phyloP scores from a whole-genome alignment of 1,140 invertebrate genomes.

The Adelges cooleyi region DNA sequence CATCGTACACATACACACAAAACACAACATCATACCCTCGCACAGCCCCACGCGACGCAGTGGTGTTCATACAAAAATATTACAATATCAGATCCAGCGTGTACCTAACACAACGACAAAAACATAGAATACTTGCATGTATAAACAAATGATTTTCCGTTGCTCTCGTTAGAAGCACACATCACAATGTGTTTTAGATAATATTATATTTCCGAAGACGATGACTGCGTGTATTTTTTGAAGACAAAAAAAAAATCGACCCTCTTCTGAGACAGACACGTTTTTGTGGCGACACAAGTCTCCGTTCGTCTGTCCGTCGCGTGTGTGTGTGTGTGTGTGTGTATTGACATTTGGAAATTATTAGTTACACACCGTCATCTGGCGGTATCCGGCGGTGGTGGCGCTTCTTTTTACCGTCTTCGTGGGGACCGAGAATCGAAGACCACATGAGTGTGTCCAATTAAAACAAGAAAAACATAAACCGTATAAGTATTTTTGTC shows the following conservation, averaged over 20 bases:
- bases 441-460: conserved; percentile 28
- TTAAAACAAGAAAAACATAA: conserved; percentile 22
- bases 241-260: conserved; percentile 11
- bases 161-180: not conserved
- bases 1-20: no score
- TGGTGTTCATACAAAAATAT: no score
- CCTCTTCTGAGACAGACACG: conserved; percentile 7
- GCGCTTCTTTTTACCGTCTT: not conserved
- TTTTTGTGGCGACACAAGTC: conserved; percentile 4
- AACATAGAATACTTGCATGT: conserved; percentile 13
- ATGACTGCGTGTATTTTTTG: conserved; percentile 12
- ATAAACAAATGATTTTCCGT: not conserved
- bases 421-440: conserved; percentile 28
- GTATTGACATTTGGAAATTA: conserved; percentile 29
- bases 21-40: no score
- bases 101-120: not conserved
- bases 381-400: conserved; percentile 15
- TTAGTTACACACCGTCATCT: conserved; percentile 27
- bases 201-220: conserved; percentile 16
- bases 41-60: no score
- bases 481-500: conserved; percentile 21
- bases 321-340: no score
- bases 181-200: not conserved
- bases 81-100: no score
- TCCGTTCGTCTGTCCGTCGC: conserved; percentile 8